phyloP scores from a whole-genome alignment of 2,797 vertebrate genomes.

The Merluccius polli region DNA sequence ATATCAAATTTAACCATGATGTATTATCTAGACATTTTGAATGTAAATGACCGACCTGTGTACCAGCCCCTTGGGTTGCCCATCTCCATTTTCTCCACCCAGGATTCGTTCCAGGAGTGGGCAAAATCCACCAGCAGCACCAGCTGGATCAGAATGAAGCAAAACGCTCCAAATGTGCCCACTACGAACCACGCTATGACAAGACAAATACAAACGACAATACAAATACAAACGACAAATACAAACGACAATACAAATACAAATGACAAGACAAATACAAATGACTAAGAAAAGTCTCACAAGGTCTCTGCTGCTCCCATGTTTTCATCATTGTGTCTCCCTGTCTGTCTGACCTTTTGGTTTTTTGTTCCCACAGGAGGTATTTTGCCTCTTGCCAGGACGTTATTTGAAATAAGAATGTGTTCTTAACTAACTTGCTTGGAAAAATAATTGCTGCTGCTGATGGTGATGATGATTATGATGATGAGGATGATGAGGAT shows the following conservation, averaged over 20 bases:
- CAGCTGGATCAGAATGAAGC: slow-evolving; percentile 90
- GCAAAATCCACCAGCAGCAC: slow-evolving; percentile 87
- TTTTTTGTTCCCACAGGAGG: too few species aligned
- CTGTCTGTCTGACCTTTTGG: too few species aligned
- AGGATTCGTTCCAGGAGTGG: slow-evolving; percentile 87
- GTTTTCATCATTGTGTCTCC: too few species aligned
- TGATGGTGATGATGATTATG: too few species aligned
- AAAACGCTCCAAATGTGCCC: slow-evolving; percentile 76
- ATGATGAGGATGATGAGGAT: too few species aligned
- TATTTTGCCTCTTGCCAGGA: too few species aligned
- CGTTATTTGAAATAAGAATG: too few species aligned
- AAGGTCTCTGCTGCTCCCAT: too few species aligned
- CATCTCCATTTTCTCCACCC: slow-evolving; percentile 82
- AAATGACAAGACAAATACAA: background rate
- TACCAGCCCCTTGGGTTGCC: slow-evolving; percentile 83
- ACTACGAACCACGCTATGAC: slow-evolving; percentile 78
- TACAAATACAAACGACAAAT: background rate
- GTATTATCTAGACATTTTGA: too few species aligned
- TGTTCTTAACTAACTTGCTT: too few species aligned
- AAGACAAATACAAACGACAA: background rate
- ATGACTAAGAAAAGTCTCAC: background rate
- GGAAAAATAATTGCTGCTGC: too few species aligned
- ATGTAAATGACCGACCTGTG: slow-evolving; percentile 73
- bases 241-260: background rate
- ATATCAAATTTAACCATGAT: too few species aligned